A percentile compares a stretch with the other conserved stretches of the same genome.
Evolutionary conservation across 2,113 vertebrate genomes (phyloP).

Genomic region (Climacteris rufus): DNA sequence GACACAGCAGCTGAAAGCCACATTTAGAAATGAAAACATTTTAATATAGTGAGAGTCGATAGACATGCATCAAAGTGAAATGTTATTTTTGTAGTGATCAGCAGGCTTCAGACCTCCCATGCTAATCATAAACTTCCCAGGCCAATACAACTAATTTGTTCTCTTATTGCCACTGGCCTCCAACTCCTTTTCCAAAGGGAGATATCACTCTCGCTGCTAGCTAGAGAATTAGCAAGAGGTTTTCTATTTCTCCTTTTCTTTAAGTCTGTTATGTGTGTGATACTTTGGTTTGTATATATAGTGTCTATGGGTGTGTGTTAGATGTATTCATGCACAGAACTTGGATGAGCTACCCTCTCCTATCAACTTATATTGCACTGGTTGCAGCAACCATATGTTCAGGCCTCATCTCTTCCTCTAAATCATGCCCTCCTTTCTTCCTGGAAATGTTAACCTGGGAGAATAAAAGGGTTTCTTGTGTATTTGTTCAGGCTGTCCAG

Average conservation of each 20-base stretch:
- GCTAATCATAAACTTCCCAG: conserved; percentile 23
- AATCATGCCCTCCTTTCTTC: background rate
- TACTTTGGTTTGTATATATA: background rate
- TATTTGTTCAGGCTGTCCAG: background rate
- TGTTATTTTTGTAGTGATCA: conserved; percentile 26
- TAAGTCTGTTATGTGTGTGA: background rate
- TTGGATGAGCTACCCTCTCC: background rate
- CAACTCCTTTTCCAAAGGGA: background rate
- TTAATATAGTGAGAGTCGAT: conserved; percentile 30
- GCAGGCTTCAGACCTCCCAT: conserved; percentile 33
- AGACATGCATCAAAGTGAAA: conserved; percentile 30
- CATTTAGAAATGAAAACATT: conserved; percentile 33
- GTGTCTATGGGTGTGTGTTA: background rate
- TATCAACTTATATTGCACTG: background rate
- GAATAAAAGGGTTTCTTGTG: background rate
- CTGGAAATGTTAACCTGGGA: background rate
- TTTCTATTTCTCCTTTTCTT: background rate
- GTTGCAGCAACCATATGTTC: background rate
- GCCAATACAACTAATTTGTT: background rate
- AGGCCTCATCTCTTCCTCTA: background rate
- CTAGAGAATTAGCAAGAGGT: background rate
- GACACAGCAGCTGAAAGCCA: conserved; percentile 25
- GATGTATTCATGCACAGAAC: background rate
- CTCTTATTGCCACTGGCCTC: background rate
- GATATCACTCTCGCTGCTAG: background rate